These are phyloP conservation scores for Lithobates sylvaticus DNA, from an alignment of 2,797 vertebrate genomes.

Conservation along the genomic window DNA sequence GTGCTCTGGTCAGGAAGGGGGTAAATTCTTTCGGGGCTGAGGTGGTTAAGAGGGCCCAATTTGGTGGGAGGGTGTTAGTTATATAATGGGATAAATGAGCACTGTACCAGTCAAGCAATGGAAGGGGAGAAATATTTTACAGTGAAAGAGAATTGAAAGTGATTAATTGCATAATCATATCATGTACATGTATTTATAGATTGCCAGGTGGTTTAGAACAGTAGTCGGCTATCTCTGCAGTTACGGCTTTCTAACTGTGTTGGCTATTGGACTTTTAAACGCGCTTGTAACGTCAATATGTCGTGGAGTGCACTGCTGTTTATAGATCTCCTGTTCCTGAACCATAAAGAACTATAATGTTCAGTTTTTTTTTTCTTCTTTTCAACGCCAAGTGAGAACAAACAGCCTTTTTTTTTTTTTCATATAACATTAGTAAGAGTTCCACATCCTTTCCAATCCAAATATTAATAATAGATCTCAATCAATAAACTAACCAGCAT, in stretches of 20 bases:
- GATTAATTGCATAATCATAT: not conserved
- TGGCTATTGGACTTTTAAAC: not conserved
- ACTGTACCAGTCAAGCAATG: too few species aligned
- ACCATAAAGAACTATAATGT: not conserved
- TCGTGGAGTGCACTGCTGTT: not conserved
- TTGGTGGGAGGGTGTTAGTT: too few species aligned
- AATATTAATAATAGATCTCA: slow-evolving; percentile 56
- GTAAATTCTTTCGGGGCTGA: too few species aligned
- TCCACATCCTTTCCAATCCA: slow-evolving; percentile 31
- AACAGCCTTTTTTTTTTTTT: slow-evolving; percentile 19
- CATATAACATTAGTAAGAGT: slow-evolving; percentile 8
- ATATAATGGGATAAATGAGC: too few species aligned
- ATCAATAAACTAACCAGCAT: slow-evolving; percentile 43
- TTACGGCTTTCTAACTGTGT: not conserved
- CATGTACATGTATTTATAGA: not conserved
- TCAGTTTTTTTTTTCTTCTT: not conserved
- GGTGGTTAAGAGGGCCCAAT: too few species aligned
- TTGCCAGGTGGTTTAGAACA: not conserved
- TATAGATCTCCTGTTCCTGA: not conserved
- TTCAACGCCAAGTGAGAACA: not conserved
- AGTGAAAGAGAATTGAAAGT: not conserved
- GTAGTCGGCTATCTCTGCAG: not conserved
- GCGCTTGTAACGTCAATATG: not conserved
- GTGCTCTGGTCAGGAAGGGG: too few species aligned
- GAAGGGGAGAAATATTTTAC: too few species aligned